phyloP scores from a whole-genome alignment of 2,888 invertebrate genomes.

The Heliconius hortense region DNA sequence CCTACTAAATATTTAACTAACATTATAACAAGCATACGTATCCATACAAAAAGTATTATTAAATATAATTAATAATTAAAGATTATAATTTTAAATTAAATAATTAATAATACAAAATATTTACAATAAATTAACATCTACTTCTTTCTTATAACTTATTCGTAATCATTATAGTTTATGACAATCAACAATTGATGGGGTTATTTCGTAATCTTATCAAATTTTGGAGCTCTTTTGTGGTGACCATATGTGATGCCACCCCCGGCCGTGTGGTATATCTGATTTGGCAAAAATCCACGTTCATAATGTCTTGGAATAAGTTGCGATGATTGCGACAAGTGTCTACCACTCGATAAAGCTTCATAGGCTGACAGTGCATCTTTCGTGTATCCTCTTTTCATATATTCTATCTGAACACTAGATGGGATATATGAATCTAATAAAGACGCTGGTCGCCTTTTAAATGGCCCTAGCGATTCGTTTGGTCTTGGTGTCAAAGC shows the following conservation, averaged over 20 bases:
- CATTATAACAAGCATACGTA: slow-evolving; percentile 25
- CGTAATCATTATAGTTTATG: not conserved
- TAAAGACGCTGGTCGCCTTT: slow-evolving; percentile 75
- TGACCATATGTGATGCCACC: slow-evolving; percentile 75
- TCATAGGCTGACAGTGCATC: slow-evolving; percentile 72
- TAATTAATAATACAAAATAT: slow-evolving; percentile 23
- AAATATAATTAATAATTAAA: slow-evolving; percentile 13
- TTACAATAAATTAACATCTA: slow-evolving; percentile 3
- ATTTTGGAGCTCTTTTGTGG: slow-evolving; percentile 69
- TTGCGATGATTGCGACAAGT: slow-evolving; percentile 51
- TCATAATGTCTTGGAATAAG: slow-evolving; percentile 64
- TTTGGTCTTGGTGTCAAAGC: slow-evolving; percentile 56
- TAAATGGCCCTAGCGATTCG: slow-evolving; percentile 56
- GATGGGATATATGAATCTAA: slow-evolving; percentile 84
- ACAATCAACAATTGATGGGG: slow-evolving; percentile 35
- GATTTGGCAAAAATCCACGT: slow-evolving; percentile 76
- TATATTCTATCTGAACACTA: slow-evolving; percentile 74
- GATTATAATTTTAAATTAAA: slow-evolving; percentile 25
- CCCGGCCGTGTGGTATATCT: slow-evolving; percentile 73
- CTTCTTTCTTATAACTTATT: not conserved
- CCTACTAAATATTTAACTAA: slow-evolving; percentile 38
- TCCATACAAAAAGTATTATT: not conserved
- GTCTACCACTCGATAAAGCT: slow-evolving; percentile 64
- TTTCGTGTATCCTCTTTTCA: slow-evolving; percentile 71
- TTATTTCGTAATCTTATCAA: slow-evolving; percentile 48